phyloP scores from a whole-genome alignment of 1,140 invertebrate species.

The Stegodyphus dumicola region DNA sequence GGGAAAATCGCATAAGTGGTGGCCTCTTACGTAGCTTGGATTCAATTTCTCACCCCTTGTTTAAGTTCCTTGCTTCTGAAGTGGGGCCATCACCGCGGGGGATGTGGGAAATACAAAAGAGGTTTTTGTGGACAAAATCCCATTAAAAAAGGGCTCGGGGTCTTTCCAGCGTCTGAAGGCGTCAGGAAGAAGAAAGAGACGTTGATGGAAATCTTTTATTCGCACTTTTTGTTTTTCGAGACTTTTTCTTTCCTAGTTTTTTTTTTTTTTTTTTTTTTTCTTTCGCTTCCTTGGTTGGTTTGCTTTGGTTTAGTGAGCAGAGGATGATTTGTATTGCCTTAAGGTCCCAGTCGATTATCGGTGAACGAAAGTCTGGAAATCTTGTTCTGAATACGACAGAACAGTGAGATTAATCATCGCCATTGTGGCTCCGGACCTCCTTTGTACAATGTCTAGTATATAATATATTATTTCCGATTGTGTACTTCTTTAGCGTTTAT shows the following conservation, averaged over 20 bases:
- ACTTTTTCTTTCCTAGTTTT: neutral
- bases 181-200: conserved; percentile 4
- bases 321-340: neutral
- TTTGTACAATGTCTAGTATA: no score
- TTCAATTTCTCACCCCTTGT: conserved; percentile 43
- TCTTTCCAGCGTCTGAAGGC: conserved; percentile 21
- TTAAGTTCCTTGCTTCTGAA: conserved; percentile 34
- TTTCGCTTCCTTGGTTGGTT: neutral
- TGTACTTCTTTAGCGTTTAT: no score
- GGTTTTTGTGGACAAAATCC: conserved; percentile 37
- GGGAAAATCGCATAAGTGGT: neutral
- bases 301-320: neutral
- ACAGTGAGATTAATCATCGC: no score
- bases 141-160: conserved; percentile 35
- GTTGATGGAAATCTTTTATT: conserved; percentile 34
- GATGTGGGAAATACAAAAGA: conserved; percentile 19
- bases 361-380: no score
- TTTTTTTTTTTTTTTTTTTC: conserved; percentile 9
- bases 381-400: no score
- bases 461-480: no score
- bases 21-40: conserved; percentile 7
- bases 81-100: conserved; percentile 9
- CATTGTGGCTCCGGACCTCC: no score
- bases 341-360: neutral
- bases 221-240: neutral